phyloP scores from a whole-genome alignment of 1,140 invertebrate species.

The Drosophila watanabei region DNA sequence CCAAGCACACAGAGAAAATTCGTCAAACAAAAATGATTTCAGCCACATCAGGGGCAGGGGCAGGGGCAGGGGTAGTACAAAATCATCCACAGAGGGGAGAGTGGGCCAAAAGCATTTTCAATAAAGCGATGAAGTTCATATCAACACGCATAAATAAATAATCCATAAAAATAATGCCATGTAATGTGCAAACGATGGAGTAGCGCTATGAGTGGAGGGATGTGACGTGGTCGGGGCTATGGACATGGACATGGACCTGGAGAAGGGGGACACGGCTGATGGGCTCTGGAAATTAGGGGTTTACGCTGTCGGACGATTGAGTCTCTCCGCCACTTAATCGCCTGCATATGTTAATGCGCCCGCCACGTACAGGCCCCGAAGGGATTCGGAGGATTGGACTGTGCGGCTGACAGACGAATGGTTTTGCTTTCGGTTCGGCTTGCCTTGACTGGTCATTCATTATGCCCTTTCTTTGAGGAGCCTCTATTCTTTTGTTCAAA shows the following conservation, averaged over 20 bases:
- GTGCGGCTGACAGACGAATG: conserved; percentile 37
- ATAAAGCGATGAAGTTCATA: conserved; percentile 71
- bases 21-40: conserved; percentile 31
- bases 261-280: conserved; percentile 30
- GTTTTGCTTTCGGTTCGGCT: conserved; percentile 13
- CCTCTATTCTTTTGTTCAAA: background rate
- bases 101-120: conserved; percentile 44
- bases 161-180: conserved; percentile 79
- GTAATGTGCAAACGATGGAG: conserved; percentile 64
- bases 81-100: background rate
- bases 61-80: background rate
- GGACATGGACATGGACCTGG: conserved; percentile 10
- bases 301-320: conserved; percentile 50
- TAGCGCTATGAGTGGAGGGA: conserved; percentile 10
- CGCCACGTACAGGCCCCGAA: conserved; percentile 41
- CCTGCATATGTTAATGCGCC: conserved; percentile 64
- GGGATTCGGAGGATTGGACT: conserved; percentile 18
- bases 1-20: conserved; percentile 33
- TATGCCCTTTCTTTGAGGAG: conserved; percentile 3
- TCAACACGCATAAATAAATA: conserved; percentile 79
- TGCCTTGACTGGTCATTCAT: conserved; percentile 9
- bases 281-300: conserved; percentile 51
- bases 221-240: background rate
- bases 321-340: conserved; percentile 69
- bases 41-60: background rate